Base-by-base conservation (phyloP, 37 sponge, comb jelly and placozoan genomes). In the Trichoplax adhaerens region DNA sequence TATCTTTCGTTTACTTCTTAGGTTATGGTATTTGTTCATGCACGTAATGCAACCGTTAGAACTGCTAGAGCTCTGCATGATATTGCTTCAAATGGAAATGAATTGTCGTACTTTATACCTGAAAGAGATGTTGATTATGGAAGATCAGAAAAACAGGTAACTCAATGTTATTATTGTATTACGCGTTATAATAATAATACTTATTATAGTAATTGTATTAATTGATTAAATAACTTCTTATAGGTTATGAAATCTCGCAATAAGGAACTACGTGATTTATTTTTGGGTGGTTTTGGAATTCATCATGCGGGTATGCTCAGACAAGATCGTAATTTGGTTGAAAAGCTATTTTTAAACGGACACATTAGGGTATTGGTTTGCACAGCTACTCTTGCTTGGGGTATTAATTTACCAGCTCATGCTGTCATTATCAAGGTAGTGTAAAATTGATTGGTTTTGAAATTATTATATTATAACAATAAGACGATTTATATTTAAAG, bases 1-100 rank as follows among this genome's bases (percentile, higher is more conserved):
- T 8, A 48, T 67, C 46, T 67, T 12, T 67, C 8, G 10, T 46
- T 8, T 48, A 67, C 12, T 55, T 55, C 66, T 1, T 52, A 93
- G 94, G 97, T 91, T 71, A 83, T 96, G 81, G 93, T 96, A 61
- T 96, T 96, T 84, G 99, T 96, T 0, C 99, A 96, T 84, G 84
- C 93, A 47, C 76, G 99, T 29, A 96, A 96, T 76, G 93, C 83
- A 51, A 96, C 99, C 1, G 81, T 96, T 58, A 83, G 76, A 55
- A 96, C 99, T 7, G 93, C 93, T 3, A 81, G 74, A 29, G 77
- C 79, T 0, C 80, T 96, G 65, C 68, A 84, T 54, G 99, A 96
- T 52, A 48, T 79, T 69, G 86, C 99, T 10, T 65, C 60, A 49
- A 65, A 69, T 54, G 68, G 80, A 4, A 82, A 78, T 3, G 80